Evolutionary conservation across 1,140 invertebrate genomes (phyloP).

Genomic region (Ips nitidus): DNA sequence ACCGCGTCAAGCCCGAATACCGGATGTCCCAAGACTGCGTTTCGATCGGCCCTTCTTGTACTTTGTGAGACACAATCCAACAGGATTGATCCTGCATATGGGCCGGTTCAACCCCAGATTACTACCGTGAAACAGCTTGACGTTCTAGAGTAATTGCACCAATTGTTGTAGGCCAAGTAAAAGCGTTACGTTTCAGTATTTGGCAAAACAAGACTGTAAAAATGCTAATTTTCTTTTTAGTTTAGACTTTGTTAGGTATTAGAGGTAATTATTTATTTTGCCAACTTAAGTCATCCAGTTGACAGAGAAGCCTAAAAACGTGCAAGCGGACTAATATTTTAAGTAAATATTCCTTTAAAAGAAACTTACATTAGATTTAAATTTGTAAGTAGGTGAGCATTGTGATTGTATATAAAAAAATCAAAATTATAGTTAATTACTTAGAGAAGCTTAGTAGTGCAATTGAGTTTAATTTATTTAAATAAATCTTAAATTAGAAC

Average conservation of each 20-base stretch:
- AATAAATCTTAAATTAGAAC: no score
- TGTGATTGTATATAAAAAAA: no score
- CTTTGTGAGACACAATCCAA: constrained; percentile 83
- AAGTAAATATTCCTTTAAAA: no score
- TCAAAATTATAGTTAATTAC: no score
- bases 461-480: no score
- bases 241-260: not conserved
- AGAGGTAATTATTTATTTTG: no score
- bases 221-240: not conserved
- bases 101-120: constrained; percentile 81
- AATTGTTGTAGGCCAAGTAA: not conserved
- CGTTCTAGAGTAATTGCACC: not conserved
- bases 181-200: constrained; percentile 1
- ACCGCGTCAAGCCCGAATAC: constrained; percentile 68
- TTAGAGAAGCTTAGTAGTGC: no score
- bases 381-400: no score
- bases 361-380: no score
- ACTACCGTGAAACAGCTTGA: constrained; percentile 57
- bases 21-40: constrained; percentile 70
- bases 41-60: constrained; percentile 84
- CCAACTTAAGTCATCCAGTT: no score
- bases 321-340: no score
- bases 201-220: constrained; percentile 6
- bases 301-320: no score
- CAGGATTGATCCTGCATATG: constrained; percentile 81